phyloP scores from a whole-genome alignment of 1,140 invertebrate species.

The Harpegnathos saltator region DNA sequence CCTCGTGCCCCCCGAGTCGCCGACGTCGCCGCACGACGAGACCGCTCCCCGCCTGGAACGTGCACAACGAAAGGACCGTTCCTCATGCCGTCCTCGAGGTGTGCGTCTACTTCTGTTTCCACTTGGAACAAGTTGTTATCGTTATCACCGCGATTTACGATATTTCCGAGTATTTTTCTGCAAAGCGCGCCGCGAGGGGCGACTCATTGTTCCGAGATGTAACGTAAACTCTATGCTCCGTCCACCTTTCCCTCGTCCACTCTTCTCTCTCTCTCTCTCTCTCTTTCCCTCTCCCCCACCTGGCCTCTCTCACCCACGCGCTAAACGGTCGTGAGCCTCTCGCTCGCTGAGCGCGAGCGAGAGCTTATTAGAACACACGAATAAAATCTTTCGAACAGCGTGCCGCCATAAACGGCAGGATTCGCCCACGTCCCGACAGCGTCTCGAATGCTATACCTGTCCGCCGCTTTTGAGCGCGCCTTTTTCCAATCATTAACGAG shows the following conservation, averaged over 20 bases:
- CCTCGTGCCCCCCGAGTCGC: too few species aligned
- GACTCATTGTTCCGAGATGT: background rate
- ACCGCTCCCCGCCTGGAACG: too few species aligned
- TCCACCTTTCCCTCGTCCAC: slow-evolving; percentile 18
- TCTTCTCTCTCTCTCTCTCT: slow-evolving; percentile 47
- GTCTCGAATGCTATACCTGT: slow-evolving; percentile 72
- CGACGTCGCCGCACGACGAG: background rate
- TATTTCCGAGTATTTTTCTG: background rate
- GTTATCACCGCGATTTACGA: background rate
- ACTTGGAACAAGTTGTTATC: background rate
- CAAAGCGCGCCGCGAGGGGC: background rate
- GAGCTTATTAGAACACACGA: slow-evolving; percentile 77
- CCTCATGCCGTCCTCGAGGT: background rate
- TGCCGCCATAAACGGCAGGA: slow-evolving; percentile 70
- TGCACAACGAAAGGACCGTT: too few species aligned
- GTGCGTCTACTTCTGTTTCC: background rate
- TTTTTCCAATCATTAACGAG: slow-evolving; percentile 72
- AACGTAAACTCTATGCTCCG: slow-evolving; percentile 32
- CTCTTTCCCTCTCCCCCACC: background rate
- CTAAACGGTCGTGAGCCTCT: slow-evolving; percentile 67
- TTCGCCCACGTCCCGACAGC: slow-evolving; percentile 75
- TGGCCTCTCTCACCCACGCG: slow-evolving; percentile 68
- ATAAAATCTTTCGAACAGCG: slow-evolving; percentile 68
- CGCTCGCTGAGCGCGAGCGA: slow-evolving; percentile 54
- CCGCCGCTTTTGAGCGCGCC: slow-evolving; percentile 56